phyloP scores from a whole-genome alignment of 2,888 invertebrate species.

The Trichacis sp. region DNA sequence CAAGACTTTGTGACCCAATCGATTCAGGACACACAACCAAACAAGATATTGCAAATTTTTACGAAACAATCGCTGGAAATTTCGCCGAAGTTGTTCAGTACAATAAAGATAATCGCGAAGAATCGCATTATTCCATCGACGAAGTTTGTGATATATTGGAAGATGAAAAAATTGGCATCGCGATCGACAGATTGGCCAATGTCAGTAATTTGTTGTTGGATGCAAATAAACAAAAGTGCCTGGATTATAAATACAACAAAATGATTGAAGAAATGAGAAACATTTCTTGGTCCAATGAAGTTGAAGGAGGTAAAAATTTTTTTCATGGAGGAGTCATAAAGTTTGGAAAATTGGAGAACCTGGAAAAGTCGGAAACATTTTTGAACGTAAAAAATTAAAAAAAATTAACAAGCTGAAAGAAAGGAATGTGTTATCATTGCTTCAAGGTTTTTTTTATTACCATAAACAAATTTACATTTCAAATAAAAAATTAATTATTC shows the following conservation, averaged over 20 bases:
- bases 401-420: too few relatives aligned
- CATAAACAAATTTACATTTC: too few relatives aligned
- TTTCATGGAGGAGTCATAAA: constrained; percentile 30
- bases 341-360: background rate
- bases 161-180: constrained; percentile 72
- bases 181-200: constrained; percentile 78
- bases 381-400: too few relatives aligned
- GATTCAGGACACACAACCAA: constrained; percentile 73
- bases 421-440: too few relatives aligned
- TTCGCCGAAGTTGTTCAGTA: constrained; percentile 95
- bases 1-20: constrained; percentile 82
- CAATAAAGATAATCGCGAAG: constrained; percentile 88
- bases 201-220: constrained; percentile 80
- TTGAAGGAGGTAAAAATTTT: constrained; percentile 73
- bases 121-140: constrained; percentile 83
- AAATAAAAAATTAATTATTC: too few relatives aligned
- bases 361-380: background rate
- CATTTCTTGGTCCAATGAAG: constrained; percentile 75
- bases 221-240: constrained; percentile 78
- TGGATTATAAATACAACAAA: constrained; percentile 85
- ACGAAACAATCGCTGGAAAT: constrained; percentile 83
- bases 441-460: too few relatives aligned
- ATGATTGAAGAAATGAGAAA: constrained; percentile 79
- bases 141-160: constrained; percentile 84
- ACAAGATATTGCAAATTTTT: constrained; percentile 83